These are phyloP conservation scores for Phalanger gymnotis DNA, from an alignment of 2,797 vertebrate genomes.

Conservation along the genomic window DNA sequence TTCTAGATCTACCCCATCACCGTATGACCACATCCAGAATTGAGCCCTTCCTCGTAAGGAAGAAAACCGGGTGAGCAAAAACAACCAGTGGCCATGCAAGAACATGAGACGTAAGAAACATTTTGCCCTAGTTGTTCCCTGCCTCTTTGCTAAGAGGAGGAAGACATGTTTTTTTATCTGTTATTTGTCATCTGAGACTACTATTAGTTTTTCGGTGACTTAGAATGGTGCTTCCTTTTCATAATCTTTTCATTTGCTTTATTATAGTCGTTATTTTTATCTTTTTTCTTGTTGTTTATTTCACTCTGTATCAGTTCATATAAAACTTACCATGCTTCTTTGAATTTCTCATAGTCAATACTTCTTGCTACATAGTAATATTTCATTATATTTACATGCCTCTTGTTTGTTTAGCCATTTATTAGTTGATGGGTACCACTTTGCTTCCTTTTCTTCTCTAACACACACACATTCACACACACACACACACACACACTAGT, in stretches of 20 bases:
- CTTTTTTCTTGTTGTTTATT: neutral
- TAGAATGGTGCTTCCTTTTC: neutral
- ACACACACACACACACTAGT: neutral
- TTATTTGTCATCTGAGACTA: neutral
- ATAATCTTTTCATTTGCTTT: neutral
- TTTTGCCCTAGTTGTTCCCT: neutral
- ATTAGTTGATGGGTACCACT: neutral
- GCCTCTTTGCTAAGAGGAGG: neutral
- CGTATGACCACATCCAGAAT: neutral
- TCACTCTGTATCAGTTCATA: neutral
- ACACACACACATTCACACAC: neutral
- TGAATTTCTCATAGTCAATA: neutral
- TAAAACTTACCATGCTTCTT: neutral
- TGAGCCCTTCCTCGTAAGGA: neutral
- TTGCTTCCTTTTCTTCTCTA: neutral
- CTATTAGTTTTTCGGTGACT: neutral
- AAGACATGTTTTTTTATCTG: neutral
- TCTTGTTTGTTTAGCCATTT: neutral
- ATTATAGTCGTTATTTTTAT: neutral
- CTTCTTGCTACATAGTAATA: neutral
- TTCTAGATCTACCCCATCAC: neutral
- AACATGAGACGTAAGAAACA: neutral
- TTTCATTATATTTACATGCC: neutral
- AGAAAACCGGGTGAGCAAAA: neutral
- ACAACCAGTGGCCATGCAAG: neutral